Evolutionary conservation across 2,113 vertebrate genomes (phyloP).

Genomic region (Eolophus roseicapilla): DNA sequence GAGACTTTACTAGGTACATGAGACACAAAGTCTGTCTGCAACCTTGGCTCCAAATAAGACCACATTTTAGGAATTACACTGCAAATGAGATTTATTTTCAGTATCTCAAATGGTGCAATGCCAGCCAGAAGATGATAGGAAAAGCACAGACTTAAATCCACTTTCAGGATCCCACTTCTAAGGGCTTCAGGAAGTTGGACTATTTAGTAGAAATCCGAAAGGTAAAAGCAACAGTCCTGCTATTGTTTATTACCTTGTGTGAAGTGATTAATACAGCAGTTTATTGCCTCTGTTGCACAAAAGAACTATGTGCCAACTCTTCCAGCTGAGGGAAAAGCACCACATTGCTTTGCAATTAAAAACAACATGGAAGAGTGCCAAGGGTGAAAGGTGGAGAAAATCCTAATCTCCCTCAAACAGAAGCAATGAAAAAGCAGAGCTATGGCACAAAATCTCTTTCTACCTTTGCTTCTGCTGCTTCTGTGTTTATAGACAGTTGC

Average conservation of each 20-base stretch:
- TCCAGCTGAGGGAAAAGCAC: conserved; percentile 37
- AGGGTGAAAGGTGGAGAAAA: conserved; percentile 61
- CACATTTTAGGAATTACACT: not conserved
- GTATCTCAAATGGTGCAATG: not conserved
- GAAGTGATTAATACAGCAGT: conserved; percentile 31
- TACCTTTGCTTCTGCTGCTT: not conserved
- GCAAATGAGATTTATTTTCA: not conserved
- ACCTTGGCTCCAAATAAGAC: not conserved
- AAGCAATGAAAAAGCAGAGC: not conserved
- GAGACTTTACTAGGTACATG: not conserved
- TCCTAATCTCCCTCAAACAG: not conserved
- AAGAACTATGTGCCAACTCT: conserved; percentile 33
- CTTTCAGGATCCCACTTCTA: not conserved
- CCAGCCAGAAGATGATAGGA: not conserved
- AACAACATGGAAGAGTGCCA: conserved; percentile 47
- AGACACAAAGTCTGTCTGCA: not conserved
- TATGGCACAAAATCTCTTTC: not conserved
- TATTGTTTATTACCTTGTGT: not conserved
- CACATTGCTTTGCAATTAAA: conserved; percentile 65
- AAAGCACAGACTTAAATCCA: not conserved
- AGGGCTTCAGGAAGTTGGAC: not conserved
- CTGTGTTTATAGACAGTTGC: not conserved
- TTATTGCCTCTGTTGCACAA: conserved; percentile 42
- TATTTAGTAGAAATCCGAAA: not conserved
- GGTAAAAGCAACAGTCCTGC: not conserved